A percentile compares a stretch with the other conserved stretches of the same genome.
Evolutionary conservation across 2,797 vertebrate genomes (phyloP).

Genomic region (Lophura swinhoii): DNA sequence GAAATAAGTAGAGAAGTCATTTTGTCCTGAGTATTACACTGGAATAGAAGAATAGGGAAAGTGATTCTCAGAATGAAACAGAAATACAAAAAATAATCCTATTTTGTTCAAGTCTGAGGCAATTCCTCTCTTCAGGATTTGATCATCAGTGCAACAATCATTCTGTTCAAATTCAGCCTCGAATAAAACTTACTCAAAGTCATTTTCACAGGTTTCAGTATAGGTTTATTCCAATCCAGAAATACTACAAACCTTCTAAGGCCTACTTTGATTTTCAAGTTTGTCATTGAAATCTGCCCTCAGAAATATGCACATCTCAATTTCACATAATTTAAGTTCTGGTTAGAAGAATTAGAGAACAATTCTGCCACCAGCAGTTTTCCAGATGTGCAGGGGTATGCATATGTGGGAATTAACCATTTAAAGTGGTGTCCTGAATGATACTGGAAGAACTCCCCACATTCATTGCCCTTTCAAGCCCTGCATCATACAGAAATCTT

Average conservation of each 20-base stretch:
- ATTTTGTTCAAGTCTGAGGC: background rate
- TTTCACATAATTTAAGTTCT: background rate
- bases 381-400: background rate
- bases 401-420: background rate
- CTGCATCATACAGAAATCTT: background rate
- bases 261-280: background rate
- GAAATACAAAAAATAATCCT: background rate
- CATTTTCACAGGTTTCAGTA: background rate
- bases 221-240: background rate
- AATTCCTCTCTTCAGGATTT: background rate
- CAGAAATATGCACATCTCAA: accelerated
- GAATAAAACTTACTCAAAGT: background rate
- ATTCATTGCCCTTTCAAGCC: background rate
- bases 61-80: background rate
- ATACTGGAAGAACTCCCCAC: background rate
- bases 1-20: background rate
- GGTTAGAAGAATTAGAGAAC: background rate
- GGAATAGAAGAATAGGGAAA: background rate
- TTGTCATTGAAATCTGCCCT: background rate
- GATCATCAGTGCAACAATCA: accelerated
- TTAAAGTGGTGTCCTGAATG: background rate
- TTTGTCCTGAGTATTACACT: background rate
- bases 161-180: background rate
- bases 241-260: background rate
- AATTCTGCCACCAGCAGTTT: background rate